A percentile compares a stretch with the other conserved stretches of the same genome.
phyloP scores from a whole-genome alignment of 2,797 vertebrate genomes.

The Poeciliopsis turneri region DNA sequence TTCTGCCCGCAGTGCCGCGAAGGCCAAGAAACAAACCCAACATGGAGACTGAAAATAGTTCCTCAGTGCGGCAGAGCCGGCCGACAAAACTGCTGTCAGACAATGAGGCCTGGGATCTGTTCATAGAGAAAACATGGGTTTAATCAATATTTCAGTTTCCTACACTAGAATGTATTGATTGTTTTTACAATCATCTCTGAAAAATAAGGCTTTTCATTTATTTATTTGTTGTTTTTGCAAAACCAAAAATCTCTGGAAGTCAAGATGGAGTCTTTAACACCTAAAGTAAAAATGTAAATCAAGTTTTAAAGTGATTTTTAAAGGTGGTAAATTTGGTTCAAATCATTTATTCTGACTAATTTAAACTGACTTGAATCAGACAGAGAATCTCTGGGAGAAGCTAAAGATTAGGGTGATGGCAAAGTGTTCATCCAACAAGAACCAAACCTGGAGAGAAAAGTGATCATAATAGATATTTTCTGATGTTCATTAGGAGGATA shows the following conservation, averaged over 20 bases:
- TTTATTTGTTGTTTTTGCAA: not conserved
- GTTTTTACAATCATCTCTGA: not conserved
- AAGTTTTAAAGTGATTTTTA: not conserved
- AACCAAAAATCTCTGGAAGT: not conserved
- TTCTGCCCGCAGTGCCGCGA: conserved; percentile 9
- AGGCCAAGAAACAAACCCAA: conserved; percentile 6
- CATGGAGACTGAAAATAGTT: not conserved
- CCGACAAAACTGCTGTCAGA: not conserved
- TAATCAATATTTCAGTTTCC: not conserved
- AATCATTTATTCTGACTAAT: not conserved
- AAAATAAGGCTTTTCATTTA: not conserved
- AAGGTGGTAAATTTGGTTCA: not conserved
- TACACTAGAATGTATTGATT: not conserved
- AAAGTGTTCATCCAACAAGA: not conserved
- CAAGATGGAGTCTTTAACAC: not conserved
- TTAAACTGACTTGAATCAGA: not conserved
- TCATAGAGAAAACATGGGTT: not conserved
- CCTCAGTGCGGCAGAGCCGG: not conserved
- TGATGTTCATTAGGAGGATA: too few species aligned
- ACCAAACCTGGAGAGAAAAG: not conserved
- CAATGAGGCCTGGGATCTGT: rapidly evolving
- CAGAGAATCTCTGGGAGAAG: not conserved
- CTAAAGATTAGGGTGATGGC: not conserved
- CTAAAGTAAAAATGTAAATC: not conserved
- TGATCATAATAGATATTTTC: too few species aligned